Conservation (phyloP, 1,140 invertebrate species). For the Calephelis virginiensis region DNA sequence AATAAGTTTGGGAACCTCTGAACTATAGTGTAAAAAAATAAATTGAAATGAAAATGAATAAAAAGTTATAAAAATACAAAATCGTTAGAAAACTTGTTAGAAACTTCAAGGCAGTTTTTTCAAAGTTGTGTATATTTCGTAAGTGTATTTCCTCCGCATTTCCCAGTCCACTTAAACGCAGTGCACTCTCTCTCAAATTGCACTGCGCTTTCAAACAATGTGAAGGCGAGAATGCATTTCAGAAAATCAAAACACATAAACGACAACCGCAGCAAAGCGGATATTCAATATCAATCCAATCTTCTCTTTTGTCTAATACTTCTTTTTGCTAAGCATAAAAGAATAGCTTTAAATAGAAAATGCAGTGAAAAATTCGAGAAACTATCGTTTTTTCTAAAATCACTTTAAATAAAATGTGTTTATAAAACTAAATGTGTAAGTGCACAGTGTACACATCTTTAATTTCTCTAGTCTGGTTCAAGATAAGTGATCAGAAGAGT, state of each 20-base stretch:
- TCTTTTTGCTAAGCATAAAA: conserved; percentile 1
- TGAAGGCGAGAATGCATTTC: conserved; percentile 35
- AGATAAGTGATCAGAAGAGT: too few species aligned
- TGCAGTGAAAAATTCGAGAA: conserved; percentile 10
- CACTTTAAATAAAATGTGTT: too few species aligned
- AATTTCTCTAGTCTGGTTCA: too few species aligned
- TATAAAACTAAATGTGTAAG: too few species aligned
- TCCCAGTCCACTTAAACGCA: conserved; percentile 17
- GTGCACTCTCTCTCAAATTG: conserved; percentile 32
- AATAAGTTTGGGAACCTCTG: too few species aligned
- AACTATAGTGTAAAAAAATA: too few species aligned
- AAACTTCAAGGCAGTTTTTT: neutral
- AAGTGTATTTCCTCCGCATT: conserved; percentile 17
- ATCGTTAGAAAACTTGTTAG: conserved; percentile 1
- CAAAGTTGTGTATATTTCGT: neutral
- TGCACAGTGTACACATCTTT: too few species aligned
- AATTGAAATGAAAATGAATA: too few species aligned
- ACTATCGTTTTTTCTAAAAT: neutral
- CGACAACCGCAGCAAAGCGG: conserved; percentile 24
- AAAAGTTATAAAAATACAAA: too few species aligned
- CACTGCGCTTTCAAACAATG: conserved; percentile 25
- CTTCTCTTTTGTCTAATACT: conserved; percentile 14
- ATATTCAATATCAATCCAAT: conserved; percentile 33
- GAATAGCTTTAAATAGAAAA: conserved; percentile 9
- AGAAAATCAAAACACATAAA: conserved; percentile 35